Conservation (phyloP, 2,797 vertebrate genomes). For the Carcharodon carcharias region DNA sequence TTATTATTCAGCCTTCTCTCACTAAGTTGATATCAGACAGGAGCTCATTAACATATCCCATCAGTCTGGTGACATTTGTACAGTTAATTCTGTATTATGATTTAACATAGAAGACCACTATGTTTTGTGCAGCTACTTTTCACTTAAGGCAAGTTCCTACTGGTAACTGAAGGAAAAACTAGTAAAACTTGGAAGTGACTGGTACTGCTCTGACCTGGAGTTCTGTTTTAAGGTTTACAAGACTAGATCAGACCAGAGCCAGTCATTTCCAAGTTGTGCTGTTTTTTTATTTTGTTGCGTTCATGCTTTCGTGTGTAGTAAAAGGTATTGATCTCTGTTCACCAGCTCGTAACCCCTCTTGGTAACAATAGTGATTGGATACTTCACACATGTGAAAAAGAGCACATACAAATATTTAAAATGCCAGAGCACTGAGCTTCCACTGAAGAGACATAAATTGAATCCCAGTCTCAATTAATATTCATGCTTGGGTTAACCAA, state of each 20-base stretch:
- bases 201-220: no score
- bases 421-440: background rate
- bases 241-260: no score
- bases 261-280: no score
- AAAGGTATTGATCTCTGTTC: background rate
- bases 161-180: no score
- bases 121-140: conserved; percentile 42
- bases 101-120: conserved; percentile 49
- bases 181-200: no score
- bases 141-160: conserved; percentile 27
- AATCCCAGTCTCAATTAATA: background rate
- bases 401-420: background rate
- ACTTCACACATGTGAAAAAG: background rate
- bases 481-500: background rate
- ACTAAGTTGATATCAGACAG: conserved; percentile 49
- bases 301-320: background rate
- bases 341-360: background rate
- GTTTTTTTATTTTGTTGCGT: background rate
- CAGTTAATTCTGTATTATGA: conserved; percentile 53
- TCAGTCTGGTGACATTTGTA: conserved; percentile 47
- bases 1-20: conserved; percentile 45
- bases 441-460: background rate
- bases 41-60: conserved; percentile 54
- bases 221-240: no score
- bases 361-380: background rate